Conservation (phyloP, 23 tunicate genomes). For the Diplosoma virens region DNA sequence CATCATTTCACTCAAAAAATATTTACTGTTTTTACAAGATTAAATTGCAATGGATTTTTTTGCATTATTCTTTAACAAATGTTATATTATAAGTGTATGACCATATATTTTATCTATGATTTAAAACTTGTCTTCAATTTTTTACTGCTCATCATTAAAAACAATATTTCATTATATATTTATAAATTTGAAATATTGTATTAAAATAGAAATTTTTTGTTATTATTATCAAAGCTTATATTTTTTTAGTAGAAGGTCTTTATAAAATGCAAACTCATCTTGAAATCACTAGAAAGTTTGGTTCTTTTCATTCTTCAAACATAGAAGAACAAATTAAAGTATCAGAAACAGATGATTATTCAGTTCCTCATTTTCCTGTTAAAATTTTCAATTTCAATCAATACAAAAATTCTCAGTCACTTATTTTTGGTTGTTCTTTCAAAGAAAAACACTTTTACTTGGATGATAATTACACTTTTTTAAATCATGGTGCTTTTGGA, state of each 20-base stretch:
- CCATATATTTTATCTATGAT: no score
- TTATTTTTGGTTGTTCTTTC: constrained; percentile 38
- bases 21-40: no score
- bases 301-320: constrained; percentile 87
- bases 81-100: no score
- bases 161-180: no score
- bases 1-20: no score
- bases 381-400: constrained; percentile 28
- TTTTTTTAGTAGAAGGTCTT: no score
- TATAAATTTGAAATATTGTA: no score
- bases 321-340: constrained; percentile 54
- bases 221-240: neutral
- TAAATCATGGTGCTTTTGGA: constrained; percentile 97
- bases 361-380: constrained; percentile 43
- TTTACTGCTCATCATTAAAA: no score
- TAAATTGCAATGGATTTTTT: no score
- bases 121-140: no score
- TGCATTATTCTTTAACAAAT: no score
- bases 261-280: neutral
- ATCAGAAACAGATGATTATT: constrained; percentile 30
- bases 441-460: constrained; percentile 50
- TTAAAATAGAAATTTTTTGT: no score
- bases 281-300: constrained; percentile 57
- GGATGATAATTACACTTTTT: constrained; percentile 36
- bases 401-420: neutral